phyloP scores from a whole-genome alignment of 2,797 vertebrate species.

The Odontamblyopus rebecca region DNA sequence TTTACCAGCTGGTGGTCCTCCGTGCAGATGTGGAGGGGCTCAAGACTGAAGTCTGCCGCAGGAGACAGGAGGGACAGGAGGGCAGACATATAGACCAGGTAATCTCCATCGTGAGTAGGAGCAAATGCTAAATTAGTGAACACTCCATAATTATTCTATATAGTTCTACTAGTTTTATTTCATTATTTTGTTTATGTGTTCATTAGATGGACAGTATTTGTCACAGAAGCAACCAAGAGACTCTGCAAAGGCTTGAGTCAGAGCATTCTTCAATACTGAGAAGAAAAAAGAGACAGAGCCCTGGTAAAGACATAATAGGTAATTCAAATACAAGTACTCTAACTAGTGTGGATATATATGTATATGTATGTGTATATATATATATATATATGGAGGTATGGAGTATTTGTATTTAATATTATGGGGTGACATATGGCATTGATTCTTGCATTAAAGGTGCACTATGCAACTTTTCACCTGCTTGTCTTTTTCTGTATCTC shows the following conservation, averaged over 20 bases:
- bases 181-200: slow-evolving; percentile 7
- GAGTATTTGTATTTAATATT: too few species aligned
- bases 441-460: too few species aligned
- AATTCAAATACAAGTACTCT: slow-evolving; percentile 18
- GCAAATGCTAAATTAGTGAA: not conserved
- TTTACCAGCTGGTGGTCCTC: slow-evolving; percentile 83
- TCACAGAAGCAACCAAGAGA: slow-evolving; percentile 24
- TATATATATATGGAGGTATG: too few species aligned
- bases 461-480: not conserved
- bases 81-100: slow-evolving; percentile 54
- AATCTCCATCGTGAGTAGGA: slow-evolving; percentile 19
- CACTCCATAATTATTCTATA: not conserved
- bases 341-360: not conserved
- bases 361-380: too few species aligned
- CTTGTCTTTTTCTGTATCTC: not conserved
- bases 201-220: slow-evolving; percentile 48
- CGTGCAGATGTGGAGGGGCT: slow-evolving; percentile 86
- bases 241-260: slow-evolving; percentile 2
- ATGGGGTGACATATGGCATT: too few species aligned
- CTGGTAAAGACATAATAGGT: slow-evolving; percentile 48
- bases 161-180: not conserved
- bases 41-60: slow-evolving; percentile 70
- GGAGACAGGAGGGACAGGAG: slow-evolving; percentile 63
- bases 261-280: not conserved
- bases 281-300: slow-evolving; percentile 54